Base-by-base conservation (phyloP, 2,113 vertebrate genomes). In the Planiliza haematocheilus region DNA sequence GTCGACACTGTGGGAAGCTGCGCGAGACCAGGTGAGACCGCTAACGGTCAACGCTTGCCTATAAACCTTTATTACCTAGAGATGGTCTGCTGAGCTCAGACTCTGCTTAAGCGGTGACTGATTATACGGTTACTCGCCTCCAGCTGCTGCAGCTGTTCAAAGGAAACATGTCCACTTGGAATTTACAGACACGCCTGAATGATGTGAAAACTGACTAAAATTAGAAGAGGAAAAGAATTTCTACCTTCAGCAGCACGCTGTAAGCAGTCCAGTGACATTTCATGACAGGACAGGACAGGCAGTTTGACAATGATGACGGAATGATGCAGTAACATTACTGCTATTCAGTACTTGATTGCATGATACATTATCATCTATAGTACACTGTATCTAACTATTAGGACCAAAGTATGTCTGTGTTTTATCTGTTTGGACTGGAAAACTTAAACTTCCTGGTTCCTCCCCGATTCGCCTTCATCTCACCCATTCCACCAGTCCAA, bases 21-120 rank as follows among this genome's bases (percentile, higher is more conserved):
- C n/a, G 7, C 11, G 43, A 56, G 63, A 43, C 4, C 21, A 7
- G 66, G 46, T 46, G 20, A 34, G 51, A 42, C 37, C 1, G 51
- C 46, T 48, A 48, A 78, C 51, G 4, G 45, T 74, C 74, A 67
- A 13, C 14, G 17, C 17, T 48, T 43, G 13, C 18, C 53, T 73
- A 43, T 65, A 79, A 57, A 65, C 21, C 46, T 66, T 72, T 63
- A 64, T 76, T 69, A 73, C 58, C 46, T n/a, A 55, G 4, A 38
- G 14, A 24, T 6, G 20, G 38, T 57, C 65, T 34, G 37, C 68
- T 11, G 39, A 38, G 41, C 34, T 38, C 18, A 14, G 16, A 34
- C 20, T 49, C 43, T 16, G 18, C 36, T 52, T 61, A 39, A 38
- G 2, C 6, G 2, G 37, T 24, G 51, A 18, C 48, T 20, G 18